phyloP scores from a whole-genome alignment of 2,113 vertebrate genomes.

The Harpagus bidentatus region DNA sequence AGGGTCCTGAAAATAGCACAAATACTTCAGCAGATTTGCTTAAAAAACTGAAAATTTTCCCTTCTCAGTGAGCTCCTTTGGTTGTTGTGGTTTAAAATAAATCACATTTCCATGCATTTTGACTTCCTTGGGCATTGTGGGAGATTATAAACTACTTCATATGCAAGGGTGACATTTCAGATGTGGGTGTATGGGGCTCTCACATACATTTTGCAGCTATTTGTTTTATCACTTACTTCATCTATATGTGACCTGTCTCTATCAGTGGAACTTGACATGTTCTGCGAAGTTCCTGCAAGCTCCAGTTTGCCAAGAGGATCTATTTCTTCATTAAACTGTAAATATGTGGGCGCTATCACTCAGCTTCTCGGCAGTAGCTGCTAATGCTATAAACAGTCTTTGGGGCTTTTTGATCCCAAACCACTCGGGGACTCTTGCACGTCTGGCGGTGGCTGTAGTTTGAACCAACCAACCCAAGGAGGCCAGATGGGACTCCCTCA shows the following conservation, averaged over 20 bases:
- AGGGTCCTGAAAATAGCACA: neutral
- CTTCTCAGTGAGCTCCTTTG: neutral
- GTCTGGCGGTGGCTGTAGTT: neutral
- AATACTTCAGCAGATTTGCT: neutral
- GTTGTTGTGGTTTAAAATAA: neutral
- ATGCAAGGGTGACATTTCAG: neutral
- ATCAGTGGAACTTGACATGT: neutral
- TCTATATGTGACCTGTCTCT: neutral
- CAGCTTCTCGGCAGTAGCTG: neutral
- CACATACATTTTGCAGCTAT: neutral
- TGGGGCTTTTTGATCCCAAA: neutral
- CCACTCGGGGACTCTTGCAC: rapidly evolving
- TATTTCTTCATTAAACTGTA: neutral
- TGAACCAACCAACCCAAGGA: neutral
- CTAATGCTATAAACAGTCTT: neutral
- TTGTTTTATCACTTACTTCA: constrained; percentile 29
- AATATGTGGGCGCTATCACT: neutral
- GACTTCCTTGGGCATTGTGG: neutral
- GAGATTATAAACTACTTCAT: neutral
- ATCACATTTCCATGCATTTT: neutral
- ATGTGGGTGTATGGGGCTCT: constrained; percentile 8
- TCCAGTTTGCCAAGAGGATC: neutral
- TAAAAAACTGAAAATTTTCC: neutral
- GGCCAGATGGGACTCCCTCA: neutral
- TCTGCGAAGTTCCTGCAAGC: neutral